Base-by-base conservation (phyloP, 1,140 invertebrate species). In the Reticulitermes speratus region DNA sequence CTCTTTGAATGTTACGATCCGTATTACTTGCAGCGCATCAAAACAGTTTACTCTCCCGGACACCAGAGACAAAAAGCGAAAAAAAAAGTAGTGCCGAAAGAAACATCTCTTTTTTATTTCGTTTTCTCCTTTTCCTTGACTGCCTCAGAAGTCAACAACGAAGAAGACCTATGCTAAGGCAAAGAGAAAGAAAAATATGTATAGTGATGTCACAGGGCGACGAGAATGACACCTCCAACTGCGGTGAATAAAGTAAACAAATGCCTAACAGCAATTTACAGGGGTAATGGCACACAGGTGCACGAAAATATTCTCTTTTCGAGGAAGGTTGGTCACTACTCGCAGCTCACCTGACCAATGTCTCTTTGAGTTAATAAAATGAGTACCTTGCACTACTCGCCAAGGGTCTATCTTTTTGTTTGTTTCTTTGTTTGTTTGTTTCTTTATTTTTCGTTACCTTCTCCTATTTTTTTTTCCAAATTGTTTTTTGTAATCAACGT, bases 101-200 rank as follows among this genome's bases (percentile, higher is more conserved):
- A 75, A 75, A 75, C 65, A 75, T 30, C 65, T 75, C n/a, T 65
- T 75, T 75, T 75, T 75, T 75, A 75, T 75, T 14, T 75, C n/a
- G 5, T 75, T 65, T 65, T 48, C 19, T 30, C 8, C 65, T 25
- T 75, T 75, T 21, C 19, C 65, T 75, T 30, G 65, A 75, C 65
- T 75, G 25, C 65, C n/a, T 75, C 65, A 75, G 65, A 75, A 75
- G 65, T 75, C 65, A 75, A 55, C 52, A 55, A 55, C 3, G 52
- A 55, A 14, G 52, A 52, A 55, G 65, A 75, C 65, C 65, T 75
- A 75, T 30, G 65, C 65, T 25, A 75, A 30, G 65, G 25, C 65
- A 75, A 75, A 75, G 65, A 75, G 12, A 75, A 75, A 65, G 25
- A 75, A 30, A 75, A 75, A 75, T 19, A 30, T 30, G 65, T 75